phyloP scores from a whole-genome alignment of 2,797 vertebrate species.

The Acanthornis magna region DNA sequence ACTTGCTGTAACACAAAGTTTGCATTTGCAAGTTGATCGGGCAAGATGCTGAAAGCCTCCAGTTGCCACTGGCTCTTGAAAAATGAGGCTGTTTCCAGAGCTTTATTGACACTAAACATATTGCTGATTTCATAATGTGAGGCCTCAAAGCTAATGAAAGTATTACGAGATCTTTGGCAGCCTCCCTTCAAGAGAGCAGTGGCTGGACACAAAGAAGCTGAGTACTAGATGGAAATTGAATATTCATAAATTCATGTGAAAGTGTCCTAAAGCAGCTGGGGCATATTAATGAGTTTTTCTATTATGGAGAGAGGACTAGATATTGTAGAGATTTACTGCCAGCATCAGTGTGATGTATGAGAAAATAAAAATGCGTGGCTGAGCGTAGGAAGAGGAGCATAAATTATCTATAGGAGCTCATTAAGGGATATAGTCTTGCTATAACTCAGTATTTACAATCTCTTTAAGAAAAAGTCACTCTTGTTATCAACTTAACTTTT shows the following conservation, averaged over 20 bases:
- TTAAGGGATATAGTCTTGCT: background rate
- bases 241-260: constrained; percentile 58
- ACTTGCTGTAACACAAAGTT: background rate
- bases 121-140: background rate
- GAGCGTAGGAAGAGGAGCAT: background rate
- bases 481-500: background rate
- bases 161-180: background rate
- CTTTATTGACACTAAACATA: background rate
- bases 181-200: background rate
- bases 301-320: background rate
- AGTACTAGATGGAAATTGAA: constrained; percentile 45
- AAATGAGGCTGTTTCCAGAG: background rate
- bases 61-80: background rate
- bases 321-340: constrained; percentile 24
- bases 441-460: background rate
- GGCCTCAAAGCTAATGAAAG: background rate
- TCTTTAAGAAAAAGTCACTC: background rate
- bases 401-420: background rate
- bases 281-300: constrained; percentile 58
- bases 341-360: background rate
- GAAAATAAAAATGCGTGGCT: background rate
- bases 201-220: constrained; percentile 34
- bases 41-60: background rate
- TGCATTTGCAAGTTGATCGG: background rate
- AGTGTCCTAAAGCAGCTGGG: constrained; percentile 44